Evolutionary conservation across 2,888 invertebrate genomes (phyloP), one percentile per base, ranked within the genome.

Genomic region (Muscina levida): DNA sequence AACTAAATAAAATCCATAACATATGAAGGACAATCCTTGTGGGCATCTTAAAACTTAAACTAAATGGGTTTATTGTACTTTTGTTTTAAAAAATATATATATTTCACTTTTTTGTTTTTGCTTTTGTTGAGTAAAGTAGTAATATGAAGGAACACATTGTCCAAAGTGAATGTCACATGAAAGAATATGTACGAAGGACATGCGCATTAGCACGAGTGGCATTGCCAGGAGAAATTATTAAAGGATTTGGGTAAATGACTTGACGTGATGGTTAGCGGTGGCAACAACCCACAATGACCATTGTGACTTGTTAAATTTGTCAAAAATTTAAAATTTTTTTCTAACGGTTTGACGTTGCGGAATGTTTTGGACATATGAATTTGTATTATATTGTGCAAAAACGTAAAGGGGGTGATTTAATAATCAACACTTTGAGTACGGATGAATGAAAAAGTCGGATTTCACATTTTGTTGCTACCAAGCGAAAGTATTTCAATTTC

Each of bases 1-100:
- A 42, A 65, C 48, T 24, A 15, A 79, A 31, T 73, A 74, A 72
- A 77, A 80, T 79, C 71, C 68, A 68, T 22, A 72, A 1, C 6
- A 72, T 8, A 42, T 72, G 74, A 44, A 70, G 68, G 59, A 70
- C 56, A 48, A 72, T 77, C 22, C 2, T n/a, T 75, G 67, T 10
- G 39, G 65, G 39, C 72, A 59, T 46, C 42, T 48, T 46, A 56
- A 13, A 31, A 17, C 17, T 62, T 39, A 19, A 39, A 59, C 37
- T 10, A 59, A 59, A 62, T 42, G 53, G n/a, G 22, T 53, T 53
- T 53, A 39, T 53, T 71, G 44, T 22, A 24, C 31, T 31, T 31
- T 31, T 31, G 31, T 31, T 31, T 31, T 5, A 8, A 39, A 37
- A 46, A 53, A 44, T 24, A 10, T 53, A 8, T 24, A 8, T 44